Evolutionary conservation across 2,797 vertebrate species (phyloP), one percentile per base, ranked within the genome.

Genomic region (Sebastes oblongus): DNA sequence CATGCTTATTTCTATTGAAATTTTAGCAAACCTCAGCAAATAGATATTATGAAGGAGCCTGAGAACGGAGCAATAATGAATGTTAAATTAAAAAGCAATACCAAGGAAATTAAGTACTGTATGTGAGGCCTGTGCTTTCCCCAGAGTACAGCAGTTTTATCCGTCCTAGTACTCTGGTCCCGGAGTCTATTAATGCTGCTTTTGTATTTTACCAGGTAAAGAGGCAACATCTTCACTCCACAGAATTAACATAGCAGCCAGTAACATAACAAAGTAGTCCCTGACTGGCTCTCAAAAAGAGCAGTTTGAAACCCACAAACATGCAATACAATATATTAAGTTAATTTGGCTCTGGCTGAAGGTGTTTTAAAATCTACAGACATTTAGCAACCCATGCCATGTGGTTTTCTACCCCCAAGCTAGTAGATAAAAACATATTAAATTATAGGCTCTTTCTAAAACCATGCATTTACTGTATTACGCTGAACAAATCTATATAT

Each of bases 11-110:
- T 72, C 29, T 25, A 14, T 6, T 56, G 20, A 30, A n/a, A 27
- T 52, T 67, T 62, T 20, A 39, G 4, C 39, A 67, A 55, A 55
- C 14, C 36, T 72, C 13, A n/a, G 34, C 8, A 77, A 77, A 73
- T 7, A 71, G 78, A 16, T 60, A 77, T 81, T 79, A 80, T 67
- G n/a, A 60, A 30, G 8, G 18, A n/a, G 75, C 27, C 22, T 54
- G 54, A 75, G 14, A 79, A 60, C 77, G 20, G 5, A 65, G 22
- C n/a, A 72, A 59, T 59, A 20, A 66, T 56, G 14, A 55, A 66
- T 66, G 65, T 64, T 52, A 12, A 75, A 72, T 77, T 25, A 54
- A 85, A 83, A 75, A 70, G 36, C n/a, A 62, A 81, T 75, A 65
- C 9, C 4, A 71, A 61, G 32, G 32, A 70, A 80, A 64, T 64